Percentiles rank a stretch among this genome's conserved stretches.
phyloP scores from a whole-genome alignment of 2,113 vertebrate species.

The Pogona vitticeps region DNA sequence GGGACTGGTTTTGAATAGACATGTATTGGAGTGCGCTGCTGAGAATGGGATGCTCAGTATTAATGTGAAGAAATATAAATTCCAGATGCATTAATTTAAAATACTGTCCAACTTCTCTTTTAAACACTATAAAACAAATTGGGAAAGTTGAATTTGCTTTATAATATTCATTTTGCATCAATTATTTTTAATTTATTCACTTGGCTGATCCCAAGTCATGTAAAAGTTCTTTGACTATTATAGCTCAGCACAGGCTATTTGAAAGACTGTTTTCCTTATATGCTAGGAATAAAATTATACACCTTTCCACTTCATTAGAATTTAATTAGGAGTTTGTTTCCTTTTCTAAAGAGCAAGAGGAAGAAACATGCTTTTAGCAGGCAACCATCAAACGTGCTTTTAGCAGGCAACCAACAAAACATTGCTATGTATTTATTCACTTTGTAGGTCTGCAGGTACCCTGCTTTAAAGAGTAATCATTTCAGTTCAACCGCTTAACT shows the following conservation, averaged over 20 bases:
- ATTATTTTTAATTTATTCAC: constrained; percentile 61
- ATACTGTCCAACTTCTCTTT: no score
- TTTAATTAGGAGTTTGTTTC: constrained; percentile 56
- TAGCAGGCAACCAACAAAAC: constrained; percentile 19
- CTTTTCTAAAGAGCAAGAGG: constrained; percentile 32
- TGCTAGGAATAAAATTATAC: constrained; percentile 46
- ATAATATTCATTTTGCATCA: constrained; percentile 50
- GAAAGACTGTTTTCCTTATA: constrained; percentile 45
- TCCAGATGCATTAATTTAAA: neutral
- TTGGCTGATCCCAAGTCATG: constrained; percentile 27
- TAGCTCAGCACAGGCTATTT: constrained; percentile 47
- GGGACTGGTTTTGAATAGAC: neutral
- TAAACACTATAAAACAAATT: neutral
- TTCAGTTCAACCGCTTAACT: constrained; percentile 13
- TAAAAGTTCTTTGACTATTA: constrained; percentile 41
- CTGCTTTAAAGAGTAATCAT: constrained; percentile 28
- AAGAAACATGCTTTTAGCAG: constrained; percentile 25
- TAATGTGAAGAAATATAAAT: neutral
- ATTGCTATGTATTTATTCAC: neutral
- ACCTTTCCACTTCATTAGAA: constrained; percentile 36
- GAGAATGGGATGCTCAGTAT: neutral
- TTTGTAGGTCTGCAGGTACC: constrained; percentile 29
- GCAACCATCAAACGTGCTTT: constrained; percentile 16
- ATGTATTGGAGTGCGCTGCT: neutral
- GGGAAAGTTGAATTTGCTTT: constrained; percentile 28